phyloP scores from a whole-genome alignment of 2,797 vertebrate genomes.

The Ctenochaetus hawaiiensis region DNA sequence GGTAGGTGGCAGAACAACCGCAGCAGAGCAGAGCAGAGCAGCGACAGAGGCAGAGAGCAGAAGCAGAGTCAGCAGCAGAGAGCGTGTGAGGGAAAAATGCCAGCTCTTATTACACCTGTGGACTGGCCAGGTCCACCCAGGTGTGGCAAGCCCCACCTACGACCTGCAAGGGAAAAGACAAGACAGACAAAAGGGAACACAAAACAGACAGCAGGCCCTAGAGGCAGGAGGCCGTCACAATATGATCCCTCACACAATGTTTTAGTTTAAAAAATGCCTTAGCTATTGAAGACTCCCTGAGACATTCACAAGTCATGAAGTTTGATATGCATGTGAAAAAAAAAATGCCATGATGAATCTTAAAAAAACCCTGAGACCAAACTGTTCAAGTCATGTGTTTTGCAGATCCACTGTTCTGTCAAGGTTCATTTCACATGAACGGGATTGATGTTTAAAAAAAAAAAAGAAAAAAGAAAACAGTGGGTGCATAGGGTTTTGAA shows the following conservation, averaged over 20 bases:
- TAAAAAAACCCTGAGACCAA: conserved; percentile 9
- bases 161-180: too few species aligned
- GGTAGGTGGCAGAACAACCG: too few species aligned
- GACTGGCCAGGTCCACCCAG: too few species aligned
- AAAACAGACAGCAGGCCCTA: too few species aligned
- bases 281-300: neutral
- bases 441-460: conserved; percentile 29
- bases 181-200: too few species aligned
- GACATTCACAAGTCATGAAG: neutral
- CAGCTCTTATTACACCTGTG: too few species aligned
- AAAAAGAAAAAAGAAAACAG: neutral
- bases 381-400: conserved; percentile 37
- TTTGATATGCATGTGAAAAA: neutral
- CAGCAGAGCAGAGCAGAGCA: too few species aligned
- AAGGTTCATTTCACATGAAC: conserved; percentile 34
- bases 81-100: too few species aligned
- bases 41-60: too few species aligned
- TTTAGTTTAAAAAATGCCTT: neutral
- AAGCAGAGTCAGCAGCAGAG: too few species aligned
- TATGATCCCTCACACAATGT: too few species aligned
- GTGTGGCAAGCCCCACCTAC: too few species aligned
- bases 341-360: conserved; percentile 1
- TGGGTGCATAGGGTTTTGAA: conserved; percentile 2
- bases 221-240: neutral
- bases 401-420: conserved; percentile 33